phyloP scores from a whole-genome alignment of 2,113 vertebrate species.

The Phyllostomus hastatus region DNA sequence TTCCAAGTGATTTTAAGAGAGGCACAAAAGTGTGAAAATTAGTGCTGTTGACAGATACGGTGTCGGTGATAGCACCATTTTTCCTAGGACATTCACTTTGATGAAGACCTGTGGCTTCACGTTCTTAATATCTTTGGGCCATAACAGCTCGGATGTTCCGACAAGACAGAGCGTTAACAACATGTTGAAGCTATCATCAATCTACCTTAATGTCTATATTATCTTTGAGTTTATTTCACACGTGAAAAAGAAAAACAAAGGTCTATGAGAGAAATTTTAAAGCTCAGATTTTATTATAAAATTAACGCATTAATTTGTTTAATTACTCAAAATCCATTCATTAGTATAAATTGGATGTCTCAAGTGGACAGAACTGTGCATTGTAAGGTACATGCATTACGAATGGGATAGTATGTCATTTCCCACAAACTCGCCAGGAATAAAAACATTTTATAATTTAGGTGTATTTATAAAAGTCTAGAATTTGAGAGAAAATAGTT shows the following conservation, averaged over 20 bases:
- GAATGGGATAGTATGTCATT: background rate
- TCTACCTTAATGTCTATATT: constrained; percentile 1
- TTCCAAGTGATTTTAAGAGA: constrained; percentile 5
- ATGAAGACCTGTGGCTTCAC: background rate
- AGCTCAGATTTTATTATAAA: constrained; percentile 16
- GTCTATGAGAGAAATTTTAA: background rate
- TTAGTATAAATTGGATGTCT: background rate
- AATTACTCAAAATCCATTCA: background rate
- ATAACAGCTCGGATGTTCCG: background rate
- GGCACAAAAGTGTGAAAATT: background rate
- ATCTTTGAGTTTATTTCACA: constrained; percentile 16
- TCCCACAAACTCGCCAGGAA: background rate
- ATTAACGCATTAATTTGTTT: background rate
- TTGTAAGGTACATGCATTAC: background rate
- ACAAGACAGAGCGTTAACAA: background rate
- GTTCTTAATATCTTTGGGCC: constrained; percentile 41
- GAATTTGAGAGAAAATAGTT: background rate
- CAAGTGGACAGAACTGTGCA: background rate
- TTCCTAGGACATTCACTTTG: constrained; percentile 23
- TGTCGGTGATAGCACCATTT: background rate
- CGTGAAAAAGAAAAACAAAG: background rate
- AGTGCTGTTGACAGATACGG: background rate
- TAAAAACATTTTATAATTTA: background rate
- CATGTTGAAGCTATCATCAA: constrained; percentile 4
- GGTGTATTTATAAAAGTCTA: background rate